Base-by-base conservation (phyloP, 2,797 vertebrate genomes). In the Falco rusticolus region DNA sequence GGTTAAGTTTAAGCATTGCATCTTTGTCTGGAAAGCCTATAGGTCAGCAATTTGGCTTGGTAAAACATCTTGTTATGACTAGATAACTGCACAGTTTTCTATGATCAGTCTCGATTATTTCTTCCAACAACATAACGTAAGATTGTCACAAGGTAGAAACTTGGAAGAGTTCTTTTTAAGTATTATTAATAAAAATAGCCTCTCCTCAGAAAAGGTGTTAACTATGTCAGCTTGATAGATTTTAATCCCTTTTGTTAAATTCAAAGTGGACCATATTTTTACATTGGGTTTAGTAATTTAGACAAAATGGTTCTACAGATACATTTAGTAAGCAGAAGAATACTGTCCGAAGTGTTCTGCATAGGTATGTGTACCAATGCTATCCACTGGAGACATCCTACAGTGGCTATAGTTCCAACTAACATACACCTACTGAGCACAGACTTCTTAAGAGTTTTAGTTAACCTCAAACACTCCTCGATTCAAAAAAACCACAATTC, bases 311-410 rank as follows among this genome's bases (percentile, higher is more conserved):
- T 77, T 91, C 45, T 76, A 92, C 47, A 78, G 84, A 79, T 39
- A 88, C 19, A 60, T 92, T 93, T 83, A 93, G 45, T 79, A 89
- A 86, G 82, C 83, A 84, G 92, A 93, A 95, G 78, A 97, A 97
- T 95, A 97, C 89, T 95, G 94, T 89, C 78, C 83, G 47, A 93
- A 91, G 61, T 24, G 83, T 94, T 94, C 90, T 75, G 89, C 90
- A 82, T 57, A 84, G 71, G 51, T 80, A 71, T 29, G 19, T 47
- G 68, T 84, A 90, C 81, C 65, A 91, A 84, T 71, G 65, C 91
- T 77, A 75, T 29, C 63, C 64, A 74, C 89, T 75, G 70, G 56
- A 96, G 66, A 87, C 72, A 77, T 77, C 63, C 71, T 82, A 71
- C 60, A 86, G 75, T 29, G 96, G 28, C 50, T 64, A 75, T 20